Evolutionary conservation across 2,797 vertebrate species (phyloP).

Genomic region (Ibycter americanus): DNA sequence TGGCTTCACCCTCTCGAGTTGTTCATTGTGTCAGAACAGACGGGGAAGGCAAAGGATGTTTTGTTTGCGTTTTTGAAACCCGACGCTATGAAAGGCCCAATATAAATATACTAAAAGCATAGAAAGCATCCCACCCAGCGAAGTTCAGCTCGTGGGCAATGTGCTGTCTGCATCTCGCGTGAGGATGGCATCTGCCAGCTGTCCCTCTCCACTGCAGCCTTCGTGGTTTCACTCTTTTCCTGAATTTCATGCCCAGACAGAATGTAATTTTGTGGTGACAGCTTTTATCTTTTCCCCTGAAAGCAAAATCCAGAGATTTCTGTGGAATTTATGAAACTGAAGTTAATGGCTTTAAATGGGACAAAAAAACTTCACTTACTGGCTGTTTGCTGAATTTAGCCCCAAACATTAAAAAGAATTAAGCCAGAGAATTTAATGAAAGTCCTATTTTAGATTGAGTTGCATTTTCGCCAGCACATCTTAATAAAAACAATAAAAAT

Average conservation of each 20-base stretch:
- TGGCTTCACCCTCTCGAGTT: background rate
- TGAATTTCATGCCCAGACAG: background rate
- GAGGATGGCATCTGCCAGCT: background rate
- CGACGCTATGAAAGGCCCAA: background rate
- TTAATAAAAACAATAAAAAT: background rate
- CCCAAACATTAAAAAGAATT: background rate
- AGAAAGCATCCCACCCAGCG: background rate
- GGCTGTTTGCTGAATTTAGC: background rate
- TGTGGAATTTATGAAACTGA: background rate
- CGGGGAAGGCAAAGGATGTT: background rate
- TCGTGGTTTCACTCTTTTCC: background rate
- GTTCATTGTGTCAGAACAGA: background rate
- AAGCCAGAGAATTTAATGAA: background rate
- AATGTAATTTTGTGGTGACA: background rate
- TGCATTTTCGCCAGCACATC: background rate
- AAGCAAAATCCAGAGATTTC: background rate
- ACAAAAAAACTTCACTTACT: background rate
- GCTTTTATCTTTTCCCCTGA: background rate
- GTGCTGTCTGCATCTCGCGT: rapidly evolving
- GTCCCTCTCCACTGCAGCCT: background rate
- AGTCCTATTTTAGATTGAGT: background rate
- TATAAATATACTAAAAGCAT: too few species aligned
- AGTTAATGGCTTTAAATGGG: background rate
- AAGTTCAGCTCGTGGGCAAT: rapidly evolving
- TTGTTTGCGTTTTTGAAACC: background rate